Evolutionary conservation across 1,140 invertebrate species (phyloP).

Genomic region (Drosophila quadrilineata): DNA sequence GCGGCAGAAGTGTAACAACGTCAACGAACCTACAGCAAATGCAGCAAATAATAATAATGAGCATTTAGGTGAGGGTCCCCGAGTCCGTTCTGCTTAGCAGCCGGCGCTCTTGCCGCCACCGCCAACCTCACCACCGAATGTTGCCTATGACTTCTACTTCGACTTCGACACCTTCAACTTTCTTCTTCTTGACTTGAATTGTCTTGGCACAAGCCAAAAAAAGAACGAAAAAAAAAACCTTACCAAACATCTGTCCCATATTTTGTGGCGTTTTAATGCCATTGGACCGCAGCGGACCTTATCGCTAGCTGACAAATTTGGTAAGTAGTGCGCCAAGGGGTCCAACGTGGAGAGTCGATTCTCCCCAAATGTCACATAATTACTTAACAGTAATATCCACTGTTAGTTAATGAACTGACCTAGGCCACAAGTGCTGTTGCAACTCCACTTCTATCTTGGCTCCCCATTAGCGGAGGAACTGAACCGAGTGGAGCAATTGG

Average conservation of each 20-base stretch:
- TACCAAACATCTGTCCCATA: slow-evolving; percentile 74
- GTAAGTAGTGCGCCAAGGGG: slow-evolving; percentile 57
- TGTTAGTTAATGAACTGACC: slow-evolving; percentile 30
- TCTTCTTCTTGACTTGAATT: too few species aligned
- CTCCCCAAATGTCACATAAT: slow-evolving; percentile 18
- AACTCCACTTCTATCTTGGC: neutral
- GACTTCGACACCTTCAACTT: slow-evolving; percentile 73
- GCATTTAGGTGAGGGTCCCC: slow-evolving; percentile 15
- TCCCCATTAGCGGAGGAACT: slow-evolving; percentile 37
- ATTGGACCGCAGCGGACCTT: slow-evolving; percentile 36
- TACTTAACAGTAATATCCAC: slow-evolving; percentile 17
- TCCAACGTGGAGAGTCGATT: neutral
- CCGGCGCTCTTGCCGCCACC: slow-evolving; percentile 57
- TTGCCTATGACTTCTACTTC: slow-evolving; percentile 33
- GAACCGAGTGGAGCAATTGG: slow-evolving; percentile 26
- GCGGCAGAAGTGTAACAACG: slow-evolving; percentile 61
- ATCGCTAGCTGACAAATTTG: slow-evolving; percentile 58
- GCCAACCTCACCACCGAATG: neutral
- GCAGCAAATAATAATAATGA: slow-evolving; percentile 77
- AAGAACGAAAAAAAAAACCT: too few species aligned
- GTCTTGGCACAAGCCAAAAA: slow-evolving; percentile 71
- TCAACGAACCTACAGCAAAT: slow-evolving; percentile 48
- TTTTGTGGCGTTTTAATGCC: slow-evolving; percentile 73
- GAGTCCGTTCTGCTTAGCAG: slow-evolving; percentile 31
- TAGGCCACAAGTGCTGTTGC: neutral